Base-by-base conservation (phyloP, 2,888 invertebrate species). In the Auanema sp. region DNA sequence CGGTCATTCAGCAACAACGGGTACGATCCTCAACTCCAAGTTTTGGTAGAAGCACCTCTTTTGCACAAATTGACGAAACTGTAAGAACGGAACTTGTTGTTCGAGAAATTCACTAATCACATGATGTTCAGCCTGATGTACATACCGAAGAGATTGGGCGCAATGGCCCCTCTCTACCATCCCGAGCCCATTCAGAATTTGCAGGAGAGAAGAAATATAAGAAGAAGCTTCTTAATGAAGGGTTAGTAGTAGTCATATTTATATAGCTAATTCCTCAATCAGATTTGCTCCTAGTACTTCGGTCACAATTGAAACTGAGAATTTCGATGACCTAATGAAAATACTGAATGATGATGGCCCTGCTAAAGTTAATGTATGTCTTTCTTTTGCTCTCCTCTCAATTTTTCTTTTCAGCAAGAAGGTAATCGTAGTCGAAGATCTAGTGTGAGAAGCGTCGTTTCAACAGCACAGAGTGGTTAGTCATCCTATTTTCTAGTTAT, bases 61-160 rank as follows among this genome's bases (percentile, higher is more conserved):
- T 23, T 23, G 24, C 8, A 52, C 18, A 21, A 52, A 23, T 21
- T n/a, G n/a, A 47, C 47, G 16, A 23, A n/a, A 23, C 24, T 23
- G 18, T 23, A 21, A 52, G 18, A 8, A 18, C 11, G 47, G 21
- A 43, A 43, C 33, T 33, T 33, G 33, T 33, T 33, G 3, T 8
- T 33, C 14, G 14, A 14, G 14, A 12, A 1, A 43, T n/a, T 43
- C 43, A 14, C 43, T 47, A 47, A 21, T 16, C 16, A 16, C 47
- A 47, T 18, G 47, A 47, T 18, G 8, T 33, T 33, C 8, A 56
- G 11, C 11, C 14, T 49, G 56, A 62, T 11, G 41, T 49, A 14
- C 56, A 57, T 25, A 71, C 73, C 2, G 73, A 73, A 56, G 73
- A 73, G 58, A 44, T 69, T 25, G 73, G 73, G 3, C 40, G 58